Base-by-base conservation (phyloP, 2,888 invertebrate species). In the Trachelus tabidus region DNA sequence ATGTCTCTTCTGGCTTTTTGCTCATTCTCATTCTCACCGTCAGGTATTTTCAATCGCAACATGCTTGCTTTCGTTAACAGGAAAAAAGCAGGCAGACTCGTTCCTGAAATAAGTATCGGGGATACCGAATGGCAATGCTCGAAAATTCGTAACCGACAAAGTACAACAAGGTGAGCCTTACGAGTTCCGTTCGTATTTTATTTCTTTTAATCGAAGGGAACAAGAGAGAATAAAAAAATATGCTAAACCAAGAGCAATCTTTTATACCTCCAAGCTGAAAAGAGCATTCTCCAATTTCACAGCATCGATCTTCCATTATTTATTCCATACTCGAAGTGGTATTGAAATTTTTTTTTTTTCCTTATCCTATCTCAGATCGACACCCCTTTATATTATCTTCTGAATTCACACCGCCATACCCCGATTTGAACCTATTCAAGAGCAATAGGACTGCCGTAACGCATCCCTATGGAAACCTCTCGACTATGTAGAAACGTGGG, bases 401-500 rank as follows among this genome's bases (percentile, higher is more conserved):
- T 3, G 56, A 56, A 23, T 56, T 56, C 56, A 56, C 56, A 23
- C 56, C 56, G 56, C 23, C 23, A 56, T 6, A 56, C 2, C 56
- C 15, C 56, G 56, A 23, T 56, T 56, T 56, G 9, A 56, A 56
- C 23, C 23, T 23, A 56, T 56, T 56, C 56, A 56, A 56, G 23
- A 56, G 56, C 56, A 56, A 56, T 56, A 9, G 56, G 23, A 23
- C 23, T 56, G 56, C 56, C 15, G 9, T 56, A 56, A 56, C 23
- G 56, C 56, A 56, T 56, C 56, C 56, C 23, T 9, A 56, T 56
- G 56, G 56, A 23, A 56, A 23, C 56, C 23, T 23, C 56, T 15
- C 6, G 56, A 56, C 56, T 56, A 56, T 56, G 23, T 56, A 23
- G 56, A 71, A 85, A 84, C 85, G 86, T 86, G 86, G 86, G 86